Evolutionary conservation across 2,888 invertebrate species (phyloP), one percentile per base, ranked within the genome.

Genomic region (Callyntrura sp.): DNA sequence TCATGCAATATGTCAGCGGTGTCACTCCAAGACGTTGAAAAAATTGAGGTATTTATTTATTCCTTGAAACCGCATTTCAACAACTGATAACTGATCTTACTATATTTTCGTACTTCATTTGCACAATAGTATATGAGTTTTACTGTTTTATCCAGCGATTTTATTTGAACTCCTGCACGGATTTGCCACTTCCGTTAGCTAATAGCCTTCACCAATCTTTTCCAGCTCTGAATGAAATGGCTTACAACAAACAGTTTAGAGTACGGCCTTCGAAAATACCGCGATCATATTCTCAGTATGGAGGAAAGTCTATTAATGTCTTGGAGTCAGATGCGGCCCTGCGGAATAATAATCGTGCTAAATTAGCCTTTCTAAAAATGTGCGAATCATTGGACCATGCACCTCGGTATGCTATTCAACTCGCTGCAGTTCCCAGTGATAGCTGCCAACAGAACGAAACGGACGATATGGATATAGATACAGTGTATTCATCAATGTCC

Each of bases 131-230:
- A 68, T 28, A 8, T 25, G 35, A 23, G 35, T 12, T 35, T 57
- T 55, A 20, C 23, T 60, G n/a, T 79, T 35, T 35, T 20, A 14
- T 28, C 9, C 17, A 87, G 87, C 20, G 87, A 12, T 81, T 87
- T 68, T 87, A 87, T 23, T 65, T 87, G 23, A 87, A 12, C 14
- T 87, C 87, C 14, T 87, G 79, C 35, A 81, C 87, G 14, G 70
- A 85, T 48, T 1, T 85, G 5, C 70, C 48, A 12, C 11, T 55
- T 14, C 5, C 14, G 14, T 0, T 60, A 14, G 20, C 48, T 28
- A 23, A 23, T 1, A 81, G 65, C 8, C 1, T 23, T 12, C 79
- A 87, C 1, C 57, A 68, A 17, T 55, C 81, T 17, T 86, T 86
- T 55, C 57, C 79, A 0, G 35, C 79, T 17, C 14, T 79, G 11